Base-by-base conservation (phyloP, 2,888 invertebrate genomes). In the Caenorhabditis virilis region DNA sequence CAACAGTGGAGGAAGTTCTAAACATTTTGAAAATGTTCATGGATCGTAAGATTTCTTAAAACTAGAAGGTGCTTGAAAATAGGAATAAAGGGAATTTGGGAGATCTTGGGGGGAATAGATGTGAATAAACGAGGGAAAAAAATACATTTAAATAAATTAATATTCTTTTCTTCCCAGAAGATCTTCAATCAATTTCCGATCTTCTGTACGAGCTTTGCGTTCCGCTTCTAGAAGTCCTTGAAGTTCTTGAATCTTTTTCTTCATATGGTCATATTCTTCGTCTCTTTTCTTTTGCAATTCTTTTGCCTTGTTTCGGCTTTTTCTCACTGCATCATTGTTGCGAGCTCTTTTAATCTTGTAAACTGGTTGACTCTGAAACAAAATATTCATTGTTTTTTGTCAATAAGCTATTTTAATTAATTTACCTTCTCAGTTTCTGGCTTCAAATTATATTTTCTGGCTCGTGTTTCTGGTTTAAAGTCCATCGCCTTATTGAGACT, bases 271-370 rank as follows among this genome's bases (percentile, higher is more conserved):
- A 27, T 26, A 20, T 46, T 67, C 67, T 9, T 47, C 20, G 1
- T 62, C 55, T 7, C 49, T 46, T 46, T 54, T 30, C 30, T 46
- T 30, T 25, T 67, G 62, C 11, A 27, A 7, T 20, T 58, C 62
- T 49, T 67, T 65, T 11, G 55, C 63, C 54, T 72, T 72, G 30
- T 46, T 49, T 18, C 72, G 66, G 38, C 63, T 63, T 50, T 62
- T 64, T 16, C 72, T 45, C 20, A 72, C 72, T 6, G 72, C 72
- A 35, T 72, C 72, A 47, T 72, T 72, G 53, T 72, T 72, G 11
- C 67, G 41, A 13, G 59, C 60, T 22, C 72, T 16, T 51, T 72
- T 72, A 13, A 72, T 36, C 38, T 66, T 58, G 45, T 72, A 72
- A 1, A 27, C 22, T 1, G 62, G 61, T n/a, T 61, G 54, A 13